Base-by-base conservation (phyloP, 2,888 invertebrate genomes). In the Diadromus collaris region DNA sequence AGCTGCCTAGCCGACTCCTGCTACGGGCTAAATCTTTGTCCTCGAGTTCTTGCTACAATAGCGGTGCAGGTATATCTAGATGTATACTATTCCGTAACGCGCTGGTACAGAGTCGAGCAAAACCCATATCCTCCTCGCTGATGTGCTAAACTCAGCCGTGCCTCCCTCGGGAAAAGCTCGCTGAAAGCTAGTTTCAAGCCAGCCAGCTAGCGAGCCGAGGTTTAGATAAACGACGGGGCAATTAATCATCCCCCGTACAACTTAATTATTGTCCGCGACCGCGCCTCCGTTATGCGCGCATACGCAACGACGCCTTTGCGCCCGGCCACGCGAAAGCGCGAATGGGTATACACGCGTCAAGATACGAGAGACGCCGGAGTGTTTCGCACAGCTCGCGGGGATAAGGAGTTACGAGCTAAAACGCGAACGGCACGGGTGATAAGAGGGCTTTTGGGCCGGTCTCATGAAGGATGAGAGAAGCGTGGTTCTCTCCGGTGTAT, bases 231-330 rank as follows among this genome's bases (percentile, higher is more conserved):
- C 82, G 73, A 79, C 67, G 65, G 65, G 82, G 81, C 81, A 78
- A 86, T 88, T 87, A 87, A 88, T 88, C 86, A 86, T 74, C 79
- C 46, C 63, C 79, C 64, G 79, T 83, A 82, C 86, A 85, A 85
- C 85, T 87, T 86, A 86, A 88, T 88, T 86, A 88, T 86, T 83
- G 83, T 82, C 73, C 79, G 54, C 79, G 69, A 78, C 73, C 79
- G 61, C 78, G 71, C 78, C 76, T 80, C 71, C 71, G 74, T 78
- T 76, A 71, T 68, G 9, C 60, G 61, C 54, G 58, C 41, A 60
- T 60, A 56, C 61, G 54, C 58, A 64, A 75, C 60, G 61, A 41
- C 65, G 78, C 67, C 70, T 60, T 41, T 61, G 67, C 65, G 32
- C 61, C 44, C 24, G 32, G 19, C 41, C 29, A n/a, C 19, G 9